phyloP scores from a whole-genome alignment of 2,888 invertebrate genomes.

The Allygus modestus region DNA sequence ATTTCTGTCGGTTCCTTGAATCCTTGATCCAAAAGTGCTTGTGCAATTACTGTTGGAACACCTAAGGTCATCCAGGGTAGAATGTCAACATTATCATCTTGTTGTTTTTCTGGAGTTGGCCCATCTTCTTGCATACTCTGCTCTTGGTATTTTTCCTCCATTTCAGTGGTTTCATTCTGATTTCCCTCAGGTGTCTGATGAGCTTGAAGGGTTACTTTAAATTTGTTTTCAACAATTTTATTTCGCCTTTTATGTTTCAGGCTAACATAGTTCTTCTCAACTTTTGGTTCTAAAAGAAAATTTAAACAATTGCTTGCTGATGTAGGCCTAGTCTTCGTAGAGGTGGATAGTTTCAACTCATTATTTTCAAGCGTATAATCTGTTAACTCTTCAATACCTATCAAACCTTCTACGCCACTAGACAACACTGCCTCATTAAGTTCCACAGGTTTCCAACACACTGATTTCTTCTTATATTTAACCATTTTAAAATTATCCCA shows the following conservation, averaged over 20 bases:
- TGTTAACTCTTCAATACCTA: conserved; percentile 88
- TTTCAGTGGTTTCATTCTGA: background rate
- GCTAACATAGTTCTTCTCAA: too few species aligned
- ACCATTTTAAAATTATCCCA: conserved; percentile 17
- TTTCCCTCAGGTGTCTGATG: background rate
- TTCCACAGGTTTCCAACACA: conserved; percentile 81
- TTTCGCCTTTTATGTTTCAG: background rate
- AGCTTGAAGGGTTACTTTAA: background rate
- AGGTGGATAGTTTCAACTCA: conserved; percentile 64
- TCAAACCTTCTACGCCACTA: conserved; percentile 81
- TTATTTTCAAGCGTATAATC: conserved; percentile 79
- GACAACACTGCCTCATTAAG: conserved; percentile 77
- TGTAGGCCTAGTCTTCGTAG: too few species aligned
- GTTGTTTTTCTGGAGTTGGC: conserved; percentile 29
- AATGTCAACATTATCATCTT: conserved; percentile 34
- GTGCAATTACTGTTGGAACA: conserved; percentile 83
- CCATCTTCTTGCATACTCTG: background rate
- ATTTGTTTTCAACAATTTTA: conserved; percentile 18
- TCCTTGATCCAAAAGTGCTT: conserved; percentile 85
- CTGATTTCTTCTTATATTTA: conserved; percentile 35
- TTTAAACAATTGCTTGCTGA: too few species aligned
- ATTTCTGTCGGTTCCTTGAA: conserved; percentile 93
- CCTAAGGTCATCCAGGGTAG: conserved; percentile 68
- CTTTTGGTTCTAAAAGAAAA: too few species aligned
- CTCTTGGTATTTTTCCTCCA: background rate